These are phyloP conservation scores for Falco punctatus DNA, from an alignment of 2,113 vertebrate genomes.

Conservation along the genomic window DNA sequence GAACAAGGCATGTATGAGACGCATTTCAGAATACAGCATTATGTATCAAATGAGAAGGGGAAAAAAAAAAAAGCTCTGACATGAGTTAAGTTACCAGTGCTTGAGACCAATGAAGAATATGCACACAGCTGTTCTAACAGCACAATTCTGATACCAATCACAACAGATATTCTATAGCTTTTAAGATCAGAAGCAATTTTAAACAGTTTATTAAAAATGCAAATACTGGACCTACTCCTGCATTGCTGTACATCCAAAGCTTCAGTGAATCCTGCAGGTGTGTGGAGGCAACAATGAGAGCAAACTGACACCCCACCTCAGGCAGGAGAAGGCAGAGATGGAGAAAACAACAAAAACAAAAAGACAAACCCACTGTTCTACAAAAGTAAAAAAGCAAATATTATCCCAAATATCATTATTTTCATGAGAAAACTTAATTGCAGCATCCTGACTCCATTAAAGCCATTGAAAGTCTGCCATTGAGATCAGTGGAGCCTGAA, in stretches of 20 bases:
- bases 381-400: slow-evolving; percentile 70
- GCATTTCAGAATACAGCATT: slow-evolving; percentile 41
- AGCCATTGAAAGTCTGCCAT: background rate
- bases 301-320: background rate
- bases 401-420: slow-evolving; percentile 45
- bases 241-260: background rate
- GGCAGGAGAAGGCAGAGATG: slow-evolving; percentile 10
- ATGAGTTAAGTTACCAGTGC: slow-evolving; percentile 48
- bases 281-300: background rate
- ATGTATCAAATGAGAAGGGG: background rate
- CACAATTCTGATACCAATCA: slow-evolving; percentile 35
- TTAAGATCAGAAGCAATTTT: background rate
- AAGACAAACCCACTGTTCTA: slow-evolving; percentile 25
- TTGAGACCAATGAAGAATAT: slow-evolving; percentile 25
- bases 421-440: slow-evolving; percentile 45
- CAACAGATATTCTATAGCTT: background rate
- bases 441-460: slow-evolving; percentile 62
- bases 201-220: slow-evolving; percentile 37
- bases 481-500: slow-evolving; percentile 22
- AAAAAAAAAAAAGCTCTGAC: background rate
- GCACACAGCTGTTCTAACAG: slow-evolving; percentile 27
- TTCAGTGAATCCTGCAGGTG: background rate
- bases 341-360: slow-evolving; percentile 53
- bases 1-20: slow-evolving; percentile 51
- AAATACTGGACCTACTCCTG: background rate